Evolutionary conservation across 2,797 vertebrate species (phyloP), one percentile per base, ranked within the genome.

Genomic region (Limnodromus scolopaceus): DNA sequence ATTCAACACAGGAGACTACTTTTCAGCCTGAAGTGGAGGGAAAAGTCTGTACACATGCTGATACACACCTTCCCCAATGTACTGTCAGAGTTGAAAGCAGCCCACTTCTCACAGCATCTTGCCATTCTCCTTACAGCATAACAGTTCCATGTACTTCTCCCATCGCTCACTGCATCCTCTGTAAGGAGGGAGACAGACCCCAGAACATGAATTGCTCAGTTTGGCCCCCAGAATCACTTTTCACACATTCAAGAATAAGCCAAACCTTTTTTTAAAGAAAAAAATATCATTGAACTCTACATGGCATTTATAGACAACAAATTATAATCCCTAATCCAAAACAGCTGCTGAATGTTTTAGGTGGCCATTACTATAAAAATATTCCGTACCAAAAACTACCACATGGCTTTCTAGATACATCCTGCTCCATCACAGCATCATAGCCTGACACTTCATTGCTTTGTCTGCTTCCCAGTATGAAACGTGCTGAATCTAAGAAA

Each of bases 1-100:
- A 13, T 20, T 51, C 11, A 60, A 39, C 24, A 36, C 11, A 46
- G n/a, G 15, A 28, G 10, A 30, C 16, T 25, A 20, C 13, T 66
- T 61, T 49, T 20, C 28, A 81, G 8, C 19, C 16, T 81, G 30
- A 80, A 28, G 36, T 22, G 5, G 11, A 77, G 14, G 11, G 24
- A 41, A 22, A 69, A 48, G 27, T 18, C 51, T 41, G 18, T 41
- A 66, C 18, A 20, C 34, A 28, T 0, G 2, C 57, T 34, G 8
- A 66, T 57, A 48, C 2, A 17, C 13, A 78, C n/a, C 13, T 61
- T 41, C 9, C 32, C 39, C 5, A 1, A n/a, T 0, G 4, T 11
- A 71, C 43, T 8, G 41, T n/a, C 45, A 43, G 53, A 72, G 22
- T 2, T 55, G 30, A 77, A 88, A 77, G 41, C 9, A 84, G 5